Evolutionary conservation across 2,888 invertebrate species (phyloP).

Genomic region (Sinohyriopsis cumingii): DNA sequence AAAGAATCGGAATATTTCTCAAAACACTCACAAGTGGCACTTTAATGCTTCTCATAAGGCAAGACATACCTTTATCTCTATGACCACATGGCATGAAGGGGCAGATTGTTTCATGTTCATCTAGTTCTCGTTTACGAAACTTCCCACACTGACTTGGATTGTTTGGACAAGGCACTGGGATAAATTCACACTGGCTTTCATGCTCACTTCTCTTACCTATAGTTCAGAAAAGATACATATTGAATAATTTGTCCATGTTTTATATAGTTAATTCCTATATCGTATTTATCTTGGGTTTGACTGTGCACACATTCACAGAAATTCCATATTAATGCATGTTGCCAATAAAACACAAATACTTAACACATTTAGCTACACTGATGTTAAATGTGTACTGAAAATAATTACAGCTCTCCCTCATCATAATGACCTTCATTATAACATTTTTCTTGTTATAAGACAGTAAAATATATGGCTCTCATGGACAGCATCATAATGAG

Average conservation of each 20-base stretch:
- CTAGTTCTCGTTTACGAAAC: conserved; percentile 47
- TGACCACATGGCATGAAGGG: conserved; percentile 39
- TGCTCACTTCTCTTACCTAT: conserved; percentile 53
- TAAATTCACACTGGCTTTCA: conserved; percentile 54
- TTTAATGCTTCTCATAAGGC: too few relatives aligned
- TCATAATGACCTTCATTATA: too few relatives aligned
- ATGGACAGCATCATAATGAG: too few relatives aligned
- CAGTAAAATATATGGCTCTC: too few relatives aligned
- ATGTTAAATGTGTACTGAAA: too few relatives aligned
- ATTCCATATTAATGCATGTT: too few relatives aligned
- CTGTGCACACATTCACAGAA: neutral
- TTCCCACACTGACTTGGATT: conserved; percentile 44
- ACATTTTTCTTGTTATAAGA: too few relatives aligned
- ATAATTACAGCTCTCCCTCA: too few relatives aligned
- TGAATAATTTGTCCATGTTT: neutral
- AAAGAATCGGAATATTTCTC: too few relatives aligned
- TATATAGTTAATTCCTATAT: neutral
- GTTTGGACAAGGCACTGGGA: conserved; percentile 52
- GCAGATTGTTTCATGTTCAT: conserved; percentile 53
- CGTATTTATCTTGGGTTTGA: neutral
- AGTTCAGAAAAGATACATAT: conserved; percentile 3
- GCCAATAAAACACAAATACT: too few relatives aligned
- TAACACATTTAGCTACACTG: too few relatives aligned
- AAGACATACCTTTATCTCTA: conserved; percentile 41
- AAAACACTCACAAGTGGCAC: too few relatives aligned